Evolutionary conservation across 2,888 invertebrate species (phyloP), one percentile per base, ranked within the genome.

Genomic region (Dolomedes plantarius): DNA sequence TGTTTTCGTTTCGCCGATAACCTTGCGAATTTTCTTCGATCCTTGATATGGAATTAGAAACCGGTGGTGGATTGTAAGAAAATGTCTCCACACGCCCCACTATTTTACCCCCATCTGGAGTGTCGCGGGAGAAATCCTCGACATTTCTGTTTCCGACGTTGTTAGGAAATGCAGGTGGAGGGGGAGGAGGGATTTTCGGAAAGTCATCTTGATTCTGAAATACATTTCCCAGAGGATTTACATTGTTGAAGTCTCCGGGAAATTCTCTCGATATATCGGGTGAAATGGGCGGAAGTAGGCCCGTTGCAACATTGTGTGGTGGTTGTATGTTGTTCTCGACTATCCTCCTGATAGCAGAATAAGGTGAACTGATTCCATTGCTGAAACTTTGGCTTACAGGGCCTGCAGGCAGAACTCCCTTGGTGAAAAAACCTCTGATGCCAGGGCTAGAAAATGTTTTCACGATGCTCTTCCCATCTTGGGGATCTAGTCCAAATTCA

Each of bases 341-440:
- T 0, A 86, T 71, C 36, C 76, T 75, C 28, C 56, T 79, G 9
- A 86, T 80, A 2, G 69, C 76, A 0, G 80, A 80, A 6, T 75
- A 28, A 0, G 77, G 77, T 1, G 83, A 29, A 39, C 79, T 79
- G 16, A 50, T 32, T 28, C 74, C 64, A 11, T 16, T 64, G 71
- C 36, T 75, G 23, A 36, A 74, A 9, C 19, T 73, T 2, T 62
- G 73, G 67, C 19, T 65, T 9, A 65, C 11, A 6, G 86, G 86
- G 16, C 80, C 76, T 0, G 65, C 75, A 0, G 86, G 86, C 11
- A 86, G 56, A 6, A 86, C 39, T 0, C 86, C 86, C 41, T 86
- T 79, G 5, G 80, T 67, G 74, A 86, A 79, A 69, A 86, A 86
- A 16, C 86, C 86, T 9, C 86, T 80, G 23, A 86, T 80, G 31